Evolutionary conservation across 2,113 vertebrate genomes (phyloP).

Genomic region (Copsychus sechellarum): DNA sequence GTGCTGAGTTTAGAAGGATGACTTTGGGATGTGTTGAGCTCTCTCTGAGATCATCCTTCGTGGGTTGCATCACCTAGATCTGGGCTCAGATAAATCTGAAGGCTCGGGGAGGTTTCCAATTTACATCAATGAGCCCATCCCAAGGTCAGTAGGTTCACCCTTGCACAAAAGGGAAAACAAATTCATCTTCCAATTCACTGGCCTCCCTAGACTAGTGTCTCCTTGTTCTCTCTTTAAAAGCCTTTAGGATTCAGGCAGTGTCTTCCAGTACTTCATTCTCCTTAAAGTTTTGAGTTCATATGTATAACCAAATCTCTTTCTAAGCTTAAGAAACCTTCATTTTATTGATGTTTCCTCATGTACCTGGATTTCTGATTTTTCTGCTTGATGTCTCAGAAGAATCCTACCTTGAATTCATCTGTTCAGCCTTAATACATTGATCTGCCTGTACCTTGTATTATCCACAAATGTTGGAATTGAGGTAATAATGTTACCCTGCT

Average conservation of each 20-base stretch:
- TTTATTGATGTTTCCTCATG: not conserved
- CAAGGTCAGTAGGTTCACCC: accelerated
- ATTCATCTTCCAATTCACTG: not conserved
- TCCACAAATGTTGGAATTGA: not conserved
- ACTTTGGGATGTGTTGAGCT: not conserved
- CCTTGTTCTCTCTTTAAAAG: not conserved
- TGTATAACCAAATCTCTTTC: not conserved
- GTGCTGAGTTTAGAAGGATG: not conserved
- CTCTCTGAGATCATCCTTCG: not conserved
- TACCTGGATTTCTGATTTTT: not conserved
- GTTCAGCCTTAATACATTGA: not conserved
- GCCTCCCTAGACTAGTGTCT: not conserved
- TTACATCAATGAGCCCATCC: not conserved
- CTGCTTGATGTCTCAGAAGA: not conserved
- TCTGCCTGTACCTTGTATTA: not conserved
- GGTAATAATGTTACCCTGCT: not conserved
- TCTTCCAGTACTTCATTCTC: not conserved
- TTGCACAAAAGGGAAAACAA: not conserved
- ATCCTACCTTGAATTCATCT: not conserved
- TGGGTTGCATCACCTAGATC: not conserved
- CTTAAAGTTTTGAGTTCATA: not conserved
- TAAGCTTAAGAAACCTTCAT: not conserved
- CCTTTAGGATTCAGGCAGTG: not conserved
- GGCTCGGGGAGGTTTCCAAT: not conserved
- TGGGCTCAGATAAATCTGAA: not conserved